Percentiles rank a stretch among this genome's conserved stretches.
phyloP scores from a whole-genome alignment of 2,113 vertebrate species.

The Ctenodactylus gundi region DNA sequence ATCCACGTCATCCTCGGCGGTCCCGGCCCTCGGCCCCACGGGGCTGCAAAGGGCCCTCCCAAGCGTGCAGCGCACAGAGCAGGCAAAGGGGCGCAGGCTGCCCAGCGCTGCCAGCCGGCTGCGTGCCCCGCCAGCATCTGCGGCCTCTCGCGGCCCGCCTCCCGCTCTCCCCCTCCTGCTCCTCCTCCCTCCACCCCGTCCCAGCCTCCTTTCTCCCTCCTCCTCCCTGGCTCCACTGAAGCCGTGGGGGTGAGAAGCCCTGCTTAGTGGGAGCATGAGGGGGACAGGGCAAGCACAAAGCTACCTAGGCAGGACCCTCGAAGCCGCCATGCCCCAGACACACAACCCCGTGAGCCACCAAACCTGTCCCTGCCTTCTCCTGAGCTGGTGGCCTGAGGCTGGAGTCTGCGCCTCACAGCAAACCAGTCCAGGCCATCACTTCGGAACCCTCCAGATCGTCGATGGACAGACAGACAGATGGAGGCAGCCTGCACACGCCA shows the following conservation, averaged over 20 bases:
- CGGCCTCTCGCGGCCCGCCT: conserved; percentile 42
- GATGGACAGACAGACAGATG: background rate
- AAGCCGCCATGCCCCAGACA: background rate
- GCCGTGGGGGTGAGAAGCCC: conserved; percentile 47
- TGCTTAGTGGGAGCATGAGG: conserved; percentile 27
- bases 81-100: conserved; percentile 14
- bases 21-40: conserved; percentile 80
- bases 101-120: background rate
- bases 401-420: background rate
- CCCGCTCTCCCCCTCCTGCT: background rate
- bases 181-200: conserved; percentile 42
- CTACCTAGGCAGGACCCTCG: background rate
- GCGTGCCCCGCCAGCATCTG: conserved; percentile 64
- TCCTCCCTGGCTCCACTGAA: conserved; percentile 44
- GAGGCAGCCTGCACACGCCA: background rate
- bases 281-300: background rate
- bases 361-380: background rate
- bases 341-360: background rate
- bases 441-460: background rate
- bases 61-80: background rate
- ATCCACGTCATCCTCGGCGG: conserved; percentile 90
- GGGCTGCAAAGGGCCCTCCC: background rate
- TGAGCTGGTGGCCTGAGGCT: background rate
- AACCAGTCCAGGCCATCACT: background rate
- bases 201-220: conserved; percentile 61